These are phyloP conservation scores for Teleopsis dalmanni DNA, from an alignment of 1,140 invertebrate species.

Conservation along the genomic window DNA sequence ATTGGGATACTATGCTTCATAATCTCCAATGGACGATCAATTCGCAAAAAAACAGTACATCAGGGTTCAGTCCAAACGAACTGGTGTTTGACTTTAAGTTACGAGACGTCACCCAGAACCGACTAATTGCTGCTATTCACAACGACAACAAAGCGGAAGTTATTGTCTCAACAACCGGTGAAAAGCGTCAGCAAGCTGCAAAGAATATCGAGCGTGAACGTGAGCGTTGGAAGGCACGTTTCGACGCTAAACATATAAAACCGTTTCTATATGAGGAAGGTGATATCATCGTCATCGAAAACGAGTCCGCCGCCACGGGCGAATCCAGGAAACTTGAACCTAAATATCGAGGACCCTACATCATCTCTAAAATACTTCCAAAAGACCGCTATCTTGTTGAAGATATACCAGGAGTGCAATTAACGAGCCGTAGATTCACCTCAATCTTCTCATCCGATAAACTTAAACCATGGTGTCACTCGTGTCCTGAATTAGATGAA, in stretches of 20 bases:
- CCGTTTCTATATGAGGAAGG: not conserved
- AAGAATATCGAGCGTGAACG: not conserved
- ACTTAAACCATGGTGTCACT: too few relatives aligned
- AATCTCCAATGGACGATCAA: constrained; percentile 8
- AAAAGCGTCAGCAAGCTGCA: not conserved
- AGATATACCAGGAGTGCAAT: too few relatives aligned
- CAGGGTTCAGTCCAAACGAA: not conserved
- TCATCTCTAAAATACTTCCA: too few relatives aligned
- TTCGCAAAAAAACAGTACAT: not conserved
- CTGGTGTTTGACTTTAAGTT: not conserved
- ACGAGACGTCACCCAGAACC: not conserved
- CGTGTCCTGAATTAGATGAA: too few relatives aligned
- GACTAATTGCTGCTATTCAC: not conserved
- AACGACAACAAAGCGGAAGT: not conserved
- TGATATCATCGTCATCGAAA: not conserved
- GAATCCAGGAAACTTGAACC: not conserved
- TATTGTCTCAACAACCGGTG: not conserved
- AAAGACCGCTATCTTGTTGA: too few relatives aligned
- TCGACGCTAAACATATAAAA: not conserved
- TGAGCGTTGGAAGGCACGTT: not conserved
- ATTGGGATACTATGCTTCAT: not conserved
- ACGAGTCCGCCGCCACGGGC: not conserved
- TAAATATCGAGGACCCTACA: too few relatives aligned
- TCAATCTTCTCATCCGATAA: too few relatives aligned
- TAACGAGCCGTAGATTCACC: too few relatives aligned